Base-by-base conservation (phyloP, 2,113 vertebrate genomes). In the Phainopepla nitens region DNA sequence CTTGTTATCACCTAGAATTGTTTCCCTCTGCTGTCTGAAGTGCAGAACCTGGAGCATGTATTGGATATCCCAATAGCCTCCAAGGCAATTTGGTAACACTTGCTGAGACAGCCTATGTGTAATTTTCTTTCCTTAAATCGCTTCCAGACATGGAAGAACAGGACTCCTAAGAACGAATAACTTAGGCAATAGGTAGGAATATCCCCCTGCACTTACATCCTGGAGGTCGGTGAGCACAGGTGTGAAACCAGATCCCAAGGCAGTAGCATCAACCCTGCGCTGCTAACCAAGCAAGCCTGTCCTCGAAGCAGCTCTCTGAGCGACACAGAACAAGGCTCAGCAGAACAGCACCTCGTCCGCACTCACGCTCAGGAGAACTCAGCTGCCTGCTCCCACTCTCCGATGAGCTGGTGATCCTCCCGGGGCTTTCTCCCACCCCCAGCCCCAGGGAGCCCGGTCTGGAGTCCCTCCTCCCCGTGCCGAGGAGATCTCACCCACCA, bases 401-500 rank as follows among this genome's bases (percentile, higher is more conserved):
- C 4, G 0, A 41, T 3, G 31, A 7, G 14, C 33, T 24, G 15
- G 6, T 25, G 36, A 68, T 15, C 53, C 72, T 13, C 0, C 41
- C 29, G 42, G 35, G 44, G 31, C n/a, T 73, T 60, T 66, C 29
- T 71, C 45, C 51, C 18, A 1, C 3, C 25, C 24, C 51, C 49
- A 21, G 0, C 7, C 41, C 28, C 5, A 3, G 47, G 13, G 8
- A 78, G 5, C 39, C 24, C 36, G 0, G 1, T 4, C 15, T 1
- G 5, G 6, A 31, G 22, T 58, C 66, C 58, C 65, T 28, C 7
- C 24, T 58, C 18, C 41, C 53, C 14, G 4, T 4, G 2, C 39
- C 17, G 1, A 66, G 41, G 47, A 35, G 18, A 15, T 47, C 97
- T 97, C 84, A 97, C 97, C 97, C 84, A 97, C 97, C 97, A 93